phyloP scores from a whole-genome alignment of 2,888 invertebrate genomes.

The Lepas anatifera region DNA sequence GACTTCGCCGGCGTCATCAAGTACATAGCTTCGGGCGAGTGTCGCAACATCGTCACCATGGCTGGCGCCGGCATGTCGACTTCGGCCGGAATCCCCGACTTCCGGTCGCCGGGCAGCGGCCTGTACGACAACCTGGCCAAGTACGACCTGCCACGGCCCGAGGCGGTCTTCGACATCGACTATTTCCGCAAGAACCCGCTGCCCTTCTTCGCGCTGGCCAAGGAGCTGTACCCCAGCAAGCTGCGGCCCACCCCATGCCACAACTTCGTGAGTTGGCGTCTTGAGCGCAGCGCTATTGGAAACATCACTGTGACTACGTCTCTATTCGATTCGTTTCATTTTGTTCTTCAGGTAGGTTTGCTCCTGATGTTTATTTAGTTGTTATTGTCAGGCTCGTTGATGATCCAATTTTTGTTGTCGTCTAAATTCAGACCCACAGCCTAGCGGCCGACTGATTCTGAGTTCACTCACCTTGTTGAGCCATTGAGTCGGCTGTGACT shows the following conservation, averaged over 20 bases:
- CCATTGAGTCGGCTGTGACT: too few relatives aligned
- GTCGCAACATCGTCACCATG: constrained; percentile 80
- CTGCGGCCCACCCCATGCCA: constrained; percentile 83
- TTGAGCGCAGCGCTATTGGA: too few relatives aligned
- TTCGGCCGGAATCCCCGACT: constrained; percentile 32
- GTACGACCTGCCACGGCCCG: constrained; percentile 80
- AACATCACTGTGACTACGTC: too few relatives aligned
- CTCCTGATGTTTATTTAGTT: too few relatives aligned
- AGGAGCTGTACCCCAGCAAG: constrained; percentile 71
- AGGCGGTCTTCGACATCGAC: constrained; percentile 80
- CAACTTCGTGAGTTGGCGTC: constrained; percentile 58
- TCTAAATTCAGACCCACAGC: too few relatives aligned
- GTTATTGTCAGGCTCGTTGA: too few relatives aligned
- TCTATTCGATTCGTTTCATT: too few relatives aligned
- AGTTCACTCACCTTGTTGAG: too few relatives aligned
- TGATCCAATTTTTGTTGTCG: too few relatives aligned
- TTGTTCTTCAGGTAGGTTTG: too few relatives aligned
- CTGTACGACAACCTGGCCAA: constrained; percentile 82
- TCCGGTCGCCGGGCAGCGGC: constrained; percentile 76
- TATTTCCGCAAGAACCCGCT: constrained; percentile 79
- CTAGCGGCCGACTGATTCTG: too few relatives aligned
- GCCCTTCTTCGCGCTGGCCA: constrained; percentile 84
- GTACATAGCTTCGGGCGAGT: constrained; percentile 61
- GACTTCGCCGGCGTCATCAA: constrained; percentile 62
- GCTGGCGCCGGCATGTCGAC: constrained; percentile 96